Percentiles rank a stretch among this genome's conserved stretches.
These are phyloP conservation scores for Meganola albula DNA, from an alignment of 2,888 invertebrate genomes.

Conservation along the genomic window DNA sequence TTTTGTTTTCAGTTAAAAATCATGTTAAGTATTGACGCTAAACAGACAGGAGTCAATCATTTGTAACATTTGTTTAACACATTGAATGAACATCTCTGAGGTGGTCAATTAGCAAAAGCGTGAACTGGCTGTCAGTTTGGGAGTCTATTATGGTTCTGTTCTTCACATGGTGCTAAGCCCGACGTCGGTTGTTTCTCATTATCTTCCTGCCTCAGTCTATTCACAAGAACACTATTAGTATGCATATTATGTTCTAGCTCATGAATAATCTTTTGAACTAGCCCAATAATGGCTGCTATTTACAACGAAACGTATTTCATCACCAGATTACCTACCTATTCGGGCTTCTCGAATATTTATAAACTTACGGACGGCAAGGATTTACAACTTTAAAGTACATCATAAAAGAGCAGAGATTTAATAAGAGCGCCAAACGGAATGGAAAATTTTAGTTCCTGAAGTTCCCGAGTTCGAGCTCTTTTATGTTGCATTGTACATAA, in stretches of 20 bases:
- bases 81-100: conserved; percentile 56
- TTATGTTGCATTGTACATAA: too few species aligned
- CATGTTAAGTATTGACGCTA: conserved; percentile 8
- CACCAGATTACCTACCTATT: too few species aligned
- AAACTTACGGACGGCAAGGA: too few species aligned
- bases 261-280: conserved; percentile 59
- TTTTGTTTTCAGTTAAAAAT: not conserved
- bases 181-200: conserved; percentile 51
- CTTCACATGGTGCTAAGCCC: conserved; percentile 64
- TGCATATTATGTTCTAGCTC: conserved; percentile 55
- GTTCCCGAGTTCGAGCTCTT: too few species aligned
- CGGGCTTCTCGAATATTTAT: too few species aligned
- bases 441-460: too few species aligned
- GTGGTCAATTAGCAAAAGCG: conserved; percentile 73
- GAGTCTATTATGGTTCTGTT: conserved; percentile 49
- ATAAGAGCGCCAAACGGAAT: too few species aligned
- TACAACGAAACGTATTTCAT: conserved; percentile 28
- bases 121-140: conserved; percentile 68
- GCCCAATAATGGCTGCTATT: conserved; percentile 36
- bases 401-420: too few species aligned
- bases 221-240: conserved; percentile 56
- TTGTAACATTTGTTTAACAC: conserved; percentile 53
- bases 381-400: too few species aligned
- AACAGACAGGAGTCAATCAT: conserved; percentile 55
- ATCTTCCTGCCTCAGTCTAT: conserved; percentile 46